Evolutionary conservation across 2,888 invertebrate species (phyloP).

Genomic region (Chrysodeixis includens): DNA sequence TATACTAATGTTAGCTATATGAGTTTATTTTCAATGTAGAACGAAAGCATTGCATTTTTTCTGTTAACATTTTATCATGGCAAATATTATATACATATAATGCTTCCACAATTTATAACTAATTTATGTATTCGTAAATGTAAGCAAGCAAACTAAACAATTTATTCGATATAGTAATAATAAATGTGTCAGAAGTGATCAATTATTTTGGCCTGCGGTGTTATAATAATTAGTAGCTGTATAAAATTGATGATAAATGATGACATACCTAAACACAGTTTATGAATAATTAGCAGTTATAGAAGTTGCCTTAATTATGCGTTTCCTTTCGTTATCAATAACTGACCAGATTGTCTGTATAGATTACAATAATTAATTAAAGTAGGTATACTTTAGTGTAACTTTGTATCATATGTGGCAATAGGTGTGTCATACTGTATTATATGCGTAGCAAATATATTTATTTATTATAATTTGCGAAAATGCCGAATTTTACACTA

Average conservation of each 20-base stretch:
- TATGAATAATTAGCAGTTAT: not conserved
- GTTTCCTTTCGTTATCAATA: constrained; percentile 28
- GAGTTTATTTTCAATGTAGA: constrained; percentile 37
- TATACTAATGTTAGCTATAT: constrained; percentile 29
- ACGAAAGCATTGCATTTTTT: constrained; percentile 20
- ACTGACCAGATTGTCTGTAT: constrained; percentile 12
- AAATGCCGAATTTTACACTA: too few relatives aligned
- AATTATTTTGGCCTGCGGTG: constrained; percentile 1
- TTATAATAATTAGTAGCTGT: not conserved
- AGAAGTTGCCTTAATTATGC: not conserved
- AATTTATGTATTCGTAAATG: not conserved
- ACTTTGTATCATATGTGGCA: too few relatives aligned
- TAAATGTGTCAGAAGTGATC: not conserved
- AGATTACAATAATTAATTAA: not conserved
- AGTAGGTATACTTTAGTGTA: too few relatives aligned
- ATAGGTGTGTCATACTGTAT: too few relatives aligned
- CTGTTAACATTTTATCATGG: constrained; percentile 4
- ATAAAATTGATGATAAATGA: constrained; percentile 1
- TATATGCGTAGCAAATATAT: too few relatives aligned
- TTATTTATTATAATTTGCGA: too few relatives aligned
- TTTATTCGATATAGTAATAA: not conserved
- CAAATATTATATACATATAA: too few relatives aligned
- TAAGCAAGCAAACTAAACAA: not conserved
- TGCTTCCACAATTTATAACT: not conserved
- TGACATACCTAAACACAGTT: not conserved